A percentile compares a stretch with the other conserved stretches of the same genome.
Conservation (phyloP, 2,888 invertebrate genomes). For the Carcina quercana region DNA sequence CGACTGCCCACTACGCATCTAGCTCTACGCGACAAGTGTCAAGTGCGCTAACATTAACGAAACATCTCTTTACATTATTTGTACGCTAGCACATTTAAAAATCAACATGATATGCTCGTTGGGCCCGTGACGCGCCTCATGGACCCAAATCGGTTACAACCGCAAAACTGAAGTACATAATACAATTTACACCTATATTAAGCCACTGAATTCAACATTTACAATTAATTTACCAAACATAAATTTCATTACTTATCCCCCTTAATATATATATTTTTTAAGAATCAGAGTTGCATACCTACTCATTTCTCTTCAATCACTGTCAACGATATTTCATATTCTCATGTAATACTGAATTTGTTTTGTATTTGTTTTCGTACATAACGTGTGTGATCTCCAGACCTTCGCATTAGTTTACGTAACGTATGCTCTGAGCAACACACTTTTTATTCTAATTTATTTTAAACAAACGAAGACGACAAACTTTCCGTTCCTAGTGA, state of each 20-base stretch:
- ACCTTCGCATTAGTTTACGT: slow-evolving; percentile 5
- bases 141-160: slow-evolving; percentile 21
- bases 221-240: slow-evolving; percentile 42
- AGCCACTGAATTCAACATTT: slow-evolving; percentile 54
- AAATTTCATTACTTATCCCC: slow-evolving; percentile 36
- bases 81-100: slow-evolving; percentile 40
- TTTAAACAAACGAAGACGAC: no score
- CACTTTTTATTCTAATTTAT: slow-evolving; percentile 4
- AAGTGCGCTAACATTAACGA: slow-evolving; percentile 53
- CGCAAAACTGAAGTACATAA: slow-evolving; percentile 40
- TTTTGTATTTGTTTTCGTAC: no score
- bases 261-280: no score
- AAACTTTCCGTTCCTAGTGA: no score
- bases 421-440: slow-evolving; percentile 14
- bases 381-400: slow-evolving; percentile 24
- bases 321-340: slow-evolving; percentile 31
- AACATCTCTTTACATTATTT: slow-evolving; percentile 33
- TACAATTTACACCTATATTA: slow-evolving; percentile 53
- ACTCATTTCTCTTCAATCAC: no score
- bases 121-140: slow-evolving; percentile 26
- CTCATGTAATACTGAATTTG: slow-evolving; percentile 3
- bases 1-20: slow-evolving; percentile 50
- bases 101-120: slow-evolving; percentile 56
- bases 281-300: no score
- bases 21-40: slow-evolving; percentile 50